Conservation (phyloP, 2,888 invertebrate species). For the Odontocerum albicorne region DNA sequence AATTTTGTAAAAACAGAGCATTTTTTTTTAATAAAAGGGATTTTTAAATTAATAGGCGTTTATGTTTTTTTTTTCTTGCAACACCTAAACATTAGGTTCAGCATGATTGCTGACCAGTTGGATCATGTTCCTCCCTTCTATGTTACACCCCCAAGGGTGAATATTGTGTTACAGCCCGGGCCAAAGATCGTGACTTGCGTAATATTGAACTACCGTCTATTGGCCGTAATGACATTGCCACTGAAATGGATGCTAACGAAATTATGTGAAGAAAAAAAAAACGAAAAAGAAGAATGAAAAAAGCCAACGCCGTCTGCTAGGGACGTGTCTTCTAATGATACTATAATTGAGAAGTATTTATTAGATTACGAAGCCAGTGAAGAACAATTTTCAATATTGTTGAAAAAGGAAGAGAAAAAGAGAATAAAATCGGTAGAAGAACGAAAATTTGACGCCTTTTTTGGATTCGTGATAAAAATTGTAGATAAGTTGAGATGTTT, state of each 20-base stretch:
- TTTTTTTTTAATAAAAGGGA: no score
- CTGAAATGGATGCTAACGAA: conserved; percentile 17
- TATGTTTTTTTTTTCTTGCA: no score
- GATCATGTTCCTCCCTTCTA: no score
- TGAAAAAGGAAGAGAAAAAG: no score
- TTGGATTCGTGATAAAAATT: no score
- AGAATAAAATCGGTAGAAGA: no score
- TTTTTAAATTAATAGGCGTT: no score
- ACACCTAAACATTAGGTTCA: no score
- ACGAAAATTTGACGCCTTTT: not conserved
- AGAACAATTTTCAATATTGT: not conserved
- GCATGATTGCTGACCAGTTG: no score
- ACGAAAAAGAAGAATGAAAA: conserved; percentile 3
- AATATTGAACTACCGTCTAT: conserved; percentile 8
- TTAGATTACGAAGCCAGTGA: not conserved
- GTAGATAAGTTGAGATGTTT: no score
- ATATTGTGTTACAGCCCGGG: conserved; percentile 9
- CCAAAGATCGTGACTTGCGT: conserved; percentile 19
- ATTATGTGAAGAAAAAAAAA: conserved; percentile 9
- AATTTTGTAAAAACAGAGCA: no score
- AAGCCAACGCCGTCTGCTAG: not conserved
- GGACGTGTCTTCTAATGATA: not conserved
- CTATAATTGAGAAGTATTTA: not conserved
- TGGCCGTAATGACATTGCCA: conserved; percentile 19
- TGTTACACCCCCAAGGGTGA: no score